Percentiles rank a stretch among this genome's conserved stretches.
Evolutionary conservation across 2,888 invertebrate species (phyloP).

Genomic region (Hydropsyche betteni): DNA sequence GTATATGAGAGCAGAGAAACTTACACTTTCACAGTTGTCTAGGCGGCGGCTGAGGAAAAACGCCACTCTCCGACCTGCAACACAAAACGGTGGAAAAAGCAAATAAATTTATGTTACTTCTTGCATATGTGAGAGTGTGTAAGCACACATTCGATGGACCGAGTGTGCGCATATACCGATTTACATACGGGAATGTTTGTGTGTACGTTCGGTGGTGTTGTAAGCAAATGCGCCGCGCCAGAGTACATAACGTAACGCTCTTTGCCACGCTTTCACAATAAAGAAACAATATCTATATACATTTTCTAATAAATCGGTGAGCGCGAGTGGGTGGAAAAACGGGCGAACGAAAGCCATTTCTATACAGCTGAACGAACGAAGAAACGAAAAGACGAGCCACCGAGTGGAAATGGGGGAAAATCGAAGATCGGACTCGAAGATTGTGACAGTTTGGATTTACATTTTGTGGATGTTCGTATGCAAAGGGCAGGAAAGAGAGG

Average conservation of each 20-base stretch:
- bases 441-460: too few species aligned
- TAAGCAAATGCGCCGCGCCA: conserved; percentile 32
- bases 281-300: conserved; percentile 29
- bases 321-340: conserved; percentile 24
- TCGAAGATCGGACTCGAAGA: background rate
- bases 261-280: conserved; percentile 47
- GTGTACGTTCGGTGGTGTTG: conserved; percentile 16
- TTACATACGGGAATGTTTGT: background rate
- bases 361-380: conserved; percentile 1
- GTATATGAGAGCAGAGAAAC: conserved; percentile 42
- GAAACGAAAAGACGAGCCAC: background rate
- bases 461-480: too few species aligned
- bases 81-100: conserved; percentile 44
- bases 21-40: conserved; percentile 49
- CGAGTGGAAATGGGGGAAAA: conserved; percentile 17
- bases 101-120: conserved; percentile 39
- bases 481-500: too few species aligned
- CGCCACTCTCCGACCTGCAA: conserved; percentile 50
- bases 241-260: conserved; percentile 27
- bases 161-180: background rate
- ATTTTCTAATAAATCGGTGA: conserved; percentile 31
- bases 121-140: too few species aligned
- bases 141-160: background rate
- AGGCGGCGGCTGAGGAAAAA: conserved; percentile 43
- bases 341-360: conserved; percentile 9